Percentiles rank a stretch among this genome's conserved stretches.
phyloP scores from a whole-genome alignment of 2,797 vertebrate species.

The Pogoniulus pusillus region DNA sequence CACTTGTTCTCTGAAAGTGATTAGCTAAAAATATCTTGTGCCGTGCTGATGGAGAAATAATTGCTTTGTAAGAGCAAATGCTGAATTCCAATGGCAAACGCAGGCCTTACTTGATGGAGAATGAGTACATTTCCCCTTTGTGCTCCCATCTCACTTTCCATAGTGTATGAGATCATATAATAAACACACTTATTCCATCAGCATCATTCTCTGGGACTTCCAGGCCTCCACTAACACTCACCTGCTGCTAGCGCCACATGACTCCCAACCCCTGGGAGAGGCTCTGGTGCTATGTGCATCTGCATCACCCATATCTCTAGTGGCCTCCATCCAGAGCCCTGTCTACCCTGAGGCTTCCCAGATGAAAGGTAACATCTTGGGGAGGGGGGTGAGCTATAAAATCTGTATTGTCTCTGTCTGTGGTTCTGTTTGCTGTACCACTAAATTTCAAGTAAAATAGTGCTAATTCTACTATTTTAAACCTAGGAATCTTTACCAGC shows the following conservation, averaged over 20 bases:
- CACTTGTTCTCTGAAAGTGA: not conserved
- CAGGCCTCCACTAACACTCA: fast-evolving
- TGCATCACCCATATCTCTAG: fast-evolving
- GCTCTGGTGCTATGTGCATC: not conserved
- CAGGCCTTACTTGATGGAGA: too few relatives aligned
- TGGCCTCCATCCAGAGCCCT: not conserved
- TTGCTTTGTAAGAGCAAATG: not conserved
- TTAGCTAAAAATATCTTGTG: not conserved
- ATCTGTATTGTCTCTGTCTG: fast-evolving
- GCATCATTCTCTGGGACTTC: not conserved
- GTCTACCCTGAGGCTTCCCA: fast-evolving
- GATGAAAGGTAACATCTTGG: not conserved
- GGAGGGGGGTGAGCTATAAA: not conserved
- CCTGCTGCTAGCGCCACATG: not conserved
- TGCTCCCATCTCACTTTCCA: not conserved
- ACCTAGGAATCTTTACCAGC: not conserved
- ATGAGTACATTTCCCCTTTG: too few relatives aligned
- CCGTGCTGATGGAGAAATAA: not conserved
- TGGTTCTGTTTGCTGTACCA: not conserved
- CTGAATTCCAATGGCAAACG: not conserved
- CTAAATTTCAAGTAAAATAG: not conserved
- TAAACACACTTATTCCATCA: not conserved
- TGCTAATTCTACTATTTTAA: not conserved
- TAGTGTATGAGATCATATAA: fast-evolving
- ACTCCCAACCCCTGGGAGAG: not conserved